Evolutionary conservation across 1,140 invertebrate genomes (phyloP), one percentile per base, ranked within the genome.

Genomic region (Pinna nobilis): DNA sequence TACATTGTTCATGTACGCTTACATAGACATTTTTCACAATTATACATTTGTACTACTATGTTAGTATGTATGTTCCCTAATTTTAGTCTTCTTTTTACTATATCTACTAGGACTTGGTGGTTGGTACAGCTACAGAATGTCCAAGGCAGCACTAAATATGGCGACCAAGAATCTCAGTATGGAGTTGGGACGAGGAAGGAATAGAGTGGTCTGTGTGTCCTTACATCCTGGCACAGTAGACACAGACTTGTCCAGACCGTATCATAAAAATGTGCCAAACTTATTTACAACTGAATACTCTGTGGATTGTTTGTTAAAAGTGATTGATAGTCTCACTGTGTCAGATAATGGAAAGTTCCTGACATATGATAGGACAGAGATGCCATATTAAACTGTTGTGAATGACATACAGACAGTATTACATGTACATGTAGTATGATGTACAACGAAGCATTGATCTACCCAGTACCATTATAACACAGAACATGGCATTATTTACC

Each of bases 91-190:
- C 25, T 53, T 28, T 7, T 25, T 53, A 2, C 37, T 59, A 47
- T 44, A 57, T 55, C 32, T 57, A 53, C 18, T 72, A 84, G 83
- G 68, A 39, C 66, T 87, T n/a, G 87, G 87, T 23, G 87, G 87
- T 1, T 88, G 87, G 87, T 87, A 88, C 71, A 84, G 82, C 65
- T 88, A 88, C 53, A 63, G 87, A 37, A 77, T 88, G 76, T 86
- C 87, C 11, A 88, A 88, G 73, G 74, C 81, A n/a, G 86, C 86
- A 7, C 75, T 88, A 7, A 88, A 88, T 60, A 88, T 88, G 87
- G 82, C 85, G 1, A 88, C 82, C 6, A 83, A 82, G 65, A 87
- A 86, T 71, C 71, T 87, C 25, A 83, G 82, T 60, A 82, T 87
- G 50, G 87, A 88, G 67, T 66, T 87, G 20, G 85, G 86, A 25